Base-by-base conservation (phyloP, 2,113 vertebrate species). In the Saccopteryx leptura region DNA sequence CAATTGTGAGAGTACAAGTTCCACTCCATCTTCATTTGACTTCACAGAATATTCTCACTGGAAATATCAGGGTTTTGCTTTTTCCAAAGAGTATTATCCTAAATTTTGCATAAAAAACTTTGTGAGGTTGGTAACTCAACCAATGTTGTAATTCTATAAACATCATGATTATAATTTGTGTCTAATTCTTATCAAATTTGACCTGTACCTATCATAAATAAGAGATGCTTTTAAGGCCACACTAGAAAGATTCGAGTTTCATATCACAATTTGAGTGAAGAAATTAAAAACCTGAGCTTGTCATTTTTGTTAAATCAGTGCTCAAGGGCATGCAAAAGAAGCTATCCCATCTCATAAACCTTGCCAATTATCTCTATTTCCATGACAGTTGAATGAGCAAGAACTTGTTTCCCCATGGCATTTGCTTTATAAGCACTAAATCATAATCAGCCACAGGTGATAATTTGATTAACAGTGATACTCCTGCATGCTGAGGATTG, bases 211-310 rank as follows among this genome's bases (percentile, higher is more conserved):
- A 58, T 4, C 31, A 13, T 75, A 88, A 88, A 68, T 88, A 60
- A 82, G 33, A 87, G 33, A 95, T 92, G 52, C 18, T 92, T 92
- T 88, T 88, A 88, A 92, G 31, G 60, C 10, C 68, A 92, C 68
- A 17, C 13, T 50, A n/a, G 26, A 82, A 75, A 2, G 10, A n/a
- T 8, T 52, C 18, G 60, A n/a, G 5, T 24, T 95, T 81, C 60
- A 66, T 50, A 56, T 7, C 4, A 66, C 28, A 58, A 50, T 21
- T 58, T 39, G 39, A 75, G 31, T 8, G 58, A 54, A 95, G 23
- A 82, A 81, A 75, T 66, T 75, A 68, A 66, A 91, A 82, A 66
- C 18, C 13, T 21, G 18, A 61, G 7, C 24, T 92, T 95, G 10
- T 69, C 9, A 48, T 65, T 63, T 91, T 75, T 10, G 33, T 69